phyloP scores from a whole-genome alignment of 2,888 invertebrate species.

The Mythimna albipuncta region DNA sequence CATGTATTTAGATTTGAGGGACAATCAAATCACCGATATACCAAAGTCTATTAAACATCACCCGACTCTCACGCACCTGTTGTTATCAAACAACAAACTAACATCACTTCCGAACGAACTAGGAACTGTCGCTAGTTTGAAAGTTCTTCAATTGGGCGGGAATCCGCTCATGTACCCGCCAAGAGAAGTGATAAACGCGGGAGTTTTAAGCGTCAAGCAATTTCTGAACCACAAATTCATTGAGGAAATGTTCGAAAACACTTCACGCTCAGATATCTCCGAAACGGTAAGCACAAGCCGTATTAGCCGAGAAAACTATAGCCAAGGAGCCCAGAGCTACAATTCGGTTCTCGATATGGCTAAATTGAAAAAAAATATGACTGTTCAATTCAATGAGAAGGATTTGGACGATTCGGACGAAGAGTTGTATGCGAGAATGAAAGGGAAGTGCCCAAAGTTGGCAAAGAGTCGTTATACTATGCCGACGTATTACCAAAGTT shows the following conservation, averaged over 20 bases:
- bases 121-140: constrained; percentile 91
- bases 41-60: constrained; percentile 91
- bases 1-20: constrained; percentile 92
- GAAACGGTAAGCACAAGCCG: constrained; percentile 70
- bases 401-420: constrained; percentile 74
- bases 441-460: constrained; percentile 83
- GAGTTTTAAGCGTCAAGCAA: constrained; percentile 80
- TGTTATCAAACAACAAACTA: constrained; percentile 92
- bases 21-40: constrained; percentile 90
- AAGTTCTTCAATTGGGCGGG: constrained; percentile 91
- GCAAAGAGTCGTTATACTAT: constrained; percentile 81
- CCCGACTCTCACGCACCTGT: constrained; percentile 90
- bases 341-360: constrained; percentile 81
- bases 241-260: constrained; percentile 75
- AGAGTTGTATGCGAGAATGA: constrained; percentile 73
- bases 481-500: constrained; percentile 84
- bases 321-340: constrained; percentile 77
- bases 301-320: constrained; percentile 64
- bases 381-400: constrained; percentile 80
- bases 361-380: constrained; percentile 71
- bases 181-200: constrained; percentile 87
- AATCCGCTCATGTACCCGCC: constrained; percentile 92
- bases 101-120: constrained; percentile 91
- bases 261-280: constrained; percentile 78
- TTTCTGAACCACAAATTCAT: constrained; percentile 81